Conservation (phyloP, 2,888 invertebrate species). For the Apamea monoglypha region DNA sequence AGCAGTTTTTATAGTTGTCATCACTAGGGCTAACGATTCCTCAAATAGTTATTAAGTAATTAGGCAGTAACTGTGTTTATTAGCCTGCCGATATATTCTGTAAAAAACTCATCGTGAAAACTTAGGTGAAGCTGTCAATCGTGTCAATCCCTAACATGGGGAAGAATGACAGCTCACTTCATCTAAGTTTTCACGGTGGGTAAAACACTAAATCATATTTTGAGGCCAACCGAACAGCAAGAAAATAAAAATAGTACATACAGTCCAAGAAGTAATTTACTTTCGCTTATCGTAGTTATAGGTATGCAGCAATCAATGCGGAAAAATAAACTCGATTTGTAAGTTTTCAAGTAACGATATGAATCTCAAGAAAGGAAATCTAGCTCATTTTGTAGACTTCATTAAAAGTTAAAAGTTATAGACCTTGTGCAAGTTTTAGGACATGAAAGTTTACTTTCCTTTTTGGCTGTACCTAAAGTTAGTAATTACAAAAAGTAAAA, state of each 20-base stretch:
- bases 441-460: not conserved
- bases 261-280: slow-evolving; percentile 45
- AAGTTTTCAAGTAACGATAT: slow-evolving; percentile 45
- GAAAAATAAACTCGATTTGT: slow-evolving; percentile 50
- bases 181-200: not conserved
- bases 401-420: slow-evolving; percentile 53
- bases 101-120: not conserved
- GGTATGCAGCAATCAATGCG: slow-evolving; percentile 55
- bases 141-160: not conserved
- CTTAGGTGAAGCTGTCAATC: not conserved
- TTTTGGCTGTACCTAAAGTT: too few relatives aligned
- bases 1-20: not conserved
- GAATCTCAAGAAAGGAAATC: slow-evolving; percentile 49
- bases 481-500: too few relatives aligned
- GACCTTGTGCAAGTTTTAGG: slow-evolving; percentile 25
- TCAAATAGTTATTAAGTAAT: not conserved
- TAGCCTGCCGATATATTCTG: not conserved
- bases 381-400: slow-evolving; percentile 41
- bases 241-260: slow-evolving; percentile 12
- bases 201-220: slow-evolving; percentile 1
- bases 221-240: slow-evolving; percentile 14
- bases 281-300: slow-evolving; percentile 30
- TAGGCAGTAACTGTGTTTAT: not conserved
- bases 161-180: not conserved
- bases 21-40: too few relatives aligned